Conservation (phyloP, 2,113 vertebrate genomes). For the Cheirogaleus medius region DNA sequence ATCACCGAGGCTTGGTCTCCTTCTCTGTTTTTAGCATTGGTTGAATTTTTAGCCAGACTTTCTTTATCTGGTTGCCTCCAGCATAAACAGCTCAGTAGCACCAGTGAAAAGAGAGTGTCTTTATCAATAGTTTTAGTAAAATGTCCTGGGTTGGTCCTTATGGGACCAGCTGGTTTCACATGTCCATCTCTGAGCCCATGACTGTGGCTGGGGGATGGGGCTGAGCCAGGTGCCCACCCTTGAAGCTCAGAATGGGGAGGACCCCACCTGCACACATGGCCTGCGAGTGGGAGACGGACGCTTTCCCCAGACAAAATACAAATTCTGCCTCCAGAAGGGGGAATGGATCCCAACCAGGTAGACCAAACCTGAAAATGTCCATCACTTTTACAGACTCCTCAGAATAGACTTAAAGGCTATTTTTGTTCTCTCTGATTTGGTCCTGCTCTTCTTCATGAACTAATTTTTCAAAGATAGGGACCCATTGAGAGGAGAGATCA, state of each 20-base stretch:
- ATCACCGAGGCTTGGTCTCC: not conserved
- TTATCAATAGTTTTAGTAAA: not conserved
- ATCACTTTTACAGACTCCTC: not conserved
- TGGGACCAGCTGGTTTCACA: not conserved
- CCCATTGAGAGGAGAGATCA: not conserved
- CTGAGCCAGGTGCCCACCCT: not conserved
- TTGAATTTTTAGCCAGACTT: not conserved
- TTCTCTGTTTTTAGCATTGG: not conserved
- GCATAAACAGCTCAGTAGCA: not conserved
- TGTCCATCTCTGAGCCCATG: not conserved
- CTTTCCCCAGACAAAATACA: not conserved
- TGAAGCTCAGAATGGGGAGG: not conserved
- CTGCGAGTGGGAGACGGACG: not conserved
- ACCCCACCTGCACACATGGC: not conserved
- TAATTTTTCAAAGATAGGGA: not conserved
- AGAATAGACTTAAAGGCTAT: not conserved
- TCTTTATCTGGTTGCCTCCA: not conserved
- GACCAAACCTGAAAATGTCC: too few species aligned
- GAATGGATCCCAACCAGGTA: too few species aligned
- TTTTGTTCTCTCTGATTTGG: not conserved
- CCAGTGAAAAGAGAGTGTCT: not conserved
- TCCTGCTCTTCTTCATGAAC: not conserved
- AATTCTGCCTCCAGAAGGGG: not conserved
- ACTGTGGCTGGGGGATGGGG: not conserved
- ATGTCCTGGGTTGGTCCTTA: not conserved